These are phyloP conservation scores for Caiman crocodilus DNA, from an alignment of 2,797 vertebrate species.

Conservation along the genomic window DNA sequence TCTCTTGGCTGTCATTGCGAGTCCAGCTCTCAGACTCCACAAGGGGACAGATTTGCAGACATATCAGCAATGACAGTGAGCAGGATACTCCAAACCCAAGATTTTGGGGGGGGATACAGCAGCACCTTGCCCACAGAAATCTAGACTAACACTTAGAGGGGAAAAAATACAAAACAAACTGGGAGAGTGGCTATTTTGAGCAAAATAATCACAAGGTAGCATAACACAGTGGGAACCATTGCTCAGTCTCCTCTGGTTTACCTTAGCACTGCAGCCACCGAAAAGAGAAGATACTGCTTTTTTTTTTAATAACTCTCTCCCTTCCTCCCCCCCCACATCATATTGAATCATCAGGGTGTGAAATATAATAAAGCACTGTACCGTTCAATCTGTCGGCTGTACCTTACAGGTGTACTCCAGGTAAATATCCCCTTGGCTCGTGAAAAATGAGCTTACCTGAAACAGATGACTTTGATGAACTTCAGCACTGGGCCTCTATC, in stretches of 20 bases:
- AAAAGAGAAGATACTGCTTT: slow-evolving; percentile 57
- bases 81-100: background rate
- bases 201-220: background rate
- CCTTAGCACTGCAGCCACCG: background rate
- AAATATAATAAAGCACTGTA: slow-evolving; percentile 99
- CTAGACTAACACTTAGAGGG: background rate
- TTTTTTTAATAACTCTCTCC: slow-evolving; percentile 63
- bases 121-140: background rate
- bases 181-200: background rate
- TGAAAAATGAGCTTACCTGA: slow-evolving; percentile 97
- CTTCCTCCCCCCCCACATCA: slow-evolving; percentile 75
- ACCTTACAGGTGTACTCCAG: slow-evolving; percentile 97
- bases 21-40: background rate
- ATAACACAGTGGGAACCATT: background rate
- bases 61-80: background rate
- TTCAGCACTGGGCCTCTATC: slow-evolving; percentile 90
- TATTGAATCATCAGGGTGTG: slow-evolving; percentile 92
- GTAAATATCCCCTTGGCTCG: slow-evolving; percentile 93
- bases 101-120: rapidly evolving
- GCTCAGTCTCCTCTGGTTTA: background rate
- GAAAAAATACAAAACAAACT: background rate
- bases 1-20: background rate
- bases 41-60: background rate
- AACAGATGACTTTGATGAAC: slow-evolving; percentile 98
- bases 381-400: slow-evolving; percentile 92